Evolutionary conservation across 2,113 vertebrate genomes (phyloP), one percentile per base, ranked within the genome.

Genomic region (Ctenomys sociabilis): DNA sequence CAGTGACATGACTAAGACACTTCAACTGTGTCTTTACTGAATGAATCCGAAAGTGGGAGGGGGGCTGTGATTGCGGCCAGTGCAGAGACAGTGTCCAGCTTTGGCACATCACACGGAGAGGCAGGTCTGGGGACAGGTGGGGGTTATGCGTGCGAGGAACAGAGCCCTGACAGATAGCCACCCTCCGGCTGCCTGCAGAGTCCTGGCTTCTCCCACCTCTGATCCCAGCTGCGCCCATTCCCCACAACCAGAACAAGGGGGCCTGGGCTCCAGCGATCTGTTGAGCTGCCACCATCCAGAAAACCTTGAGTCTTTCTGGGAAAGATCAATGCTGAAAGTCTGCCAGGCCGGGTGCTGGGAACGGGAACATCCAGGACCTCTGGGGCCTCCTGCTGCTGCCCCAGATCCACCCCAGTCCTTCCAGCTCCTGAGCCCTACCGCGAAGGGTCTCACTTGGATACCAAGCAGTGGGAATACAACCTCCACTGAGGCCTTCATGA

Each of bases 261-360:
- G 5, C 72, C 72, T 43, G 40, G 11, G 0, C 1, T 24, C 52
- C 49, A 22, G 59, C 2, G 0, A 26, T 3, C 72, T 7, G 16
- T 52, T 21, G 3, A 43, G 14, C 37, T 40, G 6, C 30, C 3
- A 4, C 16, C 87, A 1, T 11, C 24, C 35, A 3, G 13, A 32
- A 83, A 19, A 3, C 5, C 1, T 0, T 1, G 21, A 1, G 21
- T 26, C 45, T 52, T 24, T 45, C 87, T 24, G 32, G 22, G 6
- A 13, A 14, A 63, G n/a, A 0, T 45, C 59, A 28, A 4, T 11
- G 8, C 14, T 1, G 43, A 30, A 8, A 40, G 70, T 70, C 32
- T 43, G 1, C 61, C 16, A 3, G 14, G 43, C 7, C 0, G 0
- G 0, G 22, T 30, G 26, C 37, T 19, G 3, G 85, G 57, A 4